Evolutionary conservation across 2,888 invertebrate species (phyloP), one percentile per base, ranked within the genome.

Genomic region (Drosophila suboccidentalis): DNA sequence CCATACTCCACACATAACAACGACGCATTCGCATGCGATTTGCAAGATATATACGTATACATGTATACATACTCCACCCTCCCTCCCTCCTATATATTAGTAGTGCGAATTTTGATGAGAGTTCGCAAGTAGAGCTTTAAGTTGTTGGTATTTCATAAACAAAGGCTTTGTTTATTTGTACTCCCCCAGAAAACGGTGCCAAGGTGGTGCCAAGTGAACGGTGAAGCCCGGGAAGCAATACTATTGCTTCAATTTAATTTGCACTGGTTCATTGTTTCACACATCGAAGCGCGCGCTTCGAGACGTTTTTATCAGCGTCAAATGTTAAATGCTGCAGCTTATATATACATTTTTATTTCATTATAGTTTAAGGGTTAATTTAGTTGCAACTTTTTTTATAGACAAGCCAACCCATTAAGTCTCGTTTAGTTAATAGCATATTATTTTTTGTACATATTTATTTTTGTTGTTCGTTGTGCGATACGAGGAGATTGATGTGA

Each of bases 361-460:
- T 50, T 72, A 58, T 72, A 60, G 65, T 19, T 66, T 80, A 72
- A 76, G 69, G 60, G 46, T 67, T 79, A 61, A 70, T 46, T 71
- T 69, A 78, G 47, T 59, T 69, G 47, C 15, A 36, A 32, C 69
- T 41, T 70, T 69, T 71, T 69, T 75, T 77, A 61, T 72, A 60
- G 47, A 46, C 66, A 69, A 69, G 32, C 32, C 43, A 62, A 22
- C 47, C 60, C 46, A 70, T 73, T 71, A 68, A 75, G 73, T 67
- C 68, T 82, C 63, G 65, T 73, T 71, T 87, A 86, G 87, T 71
- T 64, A 55, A 53, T 78, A 84, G 65, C 71, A 51, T 50, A 68
- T 66, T 60, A 68, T 64, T 60, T 61, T 76, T 88, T 87, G 84
- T 90, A 90, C 71, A 87, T 90, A 88, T 90, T 88, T 87, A 88